Base-by-base conservation (phyloP, 2,113 vertebrate genomes). In the Panurus biarmicus region DNA sequence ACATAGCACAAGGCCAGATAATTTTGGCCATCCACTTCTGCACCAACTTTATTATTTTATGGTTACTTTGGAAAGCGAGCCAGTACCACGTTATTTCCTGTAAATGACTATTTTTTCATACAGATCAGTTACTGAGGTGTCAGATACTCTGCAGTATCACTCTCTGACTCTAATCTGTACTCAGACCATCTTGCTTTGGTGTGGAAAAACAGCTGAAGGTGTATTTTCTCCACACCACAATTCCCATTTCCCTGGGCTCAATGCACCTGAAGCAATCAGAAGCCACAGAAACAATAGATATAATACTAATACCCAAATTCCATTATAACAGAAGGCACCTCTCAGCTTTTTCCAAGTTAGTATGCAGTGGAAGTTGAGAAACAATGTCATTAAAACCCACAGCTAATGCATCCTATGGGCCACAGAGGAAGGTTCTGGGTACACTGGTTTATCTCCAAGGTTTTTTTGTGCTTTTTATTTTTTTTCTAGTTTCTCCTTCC, bases 401-500 rank as follows among this genome's bases (percentile, higher is more conserved):
- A 62, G 58, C 18, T 93, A 87, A 89, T 26, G 74, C 56, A 84
- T 72, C 17, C 44, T 74, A 51, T 2, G 1, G 10, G 44, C 56
- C 28, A 26, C 56, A 71, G 51, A 91, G 57, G 28, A 88, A 60
- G 48, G 53, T 64, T 91, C 44, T 67, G 64, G n/a, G 48, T 56
- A 72, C 36, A 23, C 28, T 28, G 78, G 31, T 85, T 4, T 50
- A 85, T 66, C 47, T 83, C 75, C 90, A 67, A 72, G 50, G 29
- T 0, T 48, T 89, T 83, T 81, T 73, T 38, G 72, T 70, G 62
- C 15, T 1, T 18, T 56, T 60, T 42, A 21, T 24, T 33, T 84
- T 84, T 88, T 86, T 75, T 54, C 36, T 29, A 56, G 21, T 72
- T 94, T 92, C 80, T 90, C 53, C 90, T 95, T 95, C 87, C 61